These are phyloP conservation scores for Urocynchramus pylzowi DNA, from an alignment of 2,113 vertebrate genomes.

Conservation along the genomic window DNA sequence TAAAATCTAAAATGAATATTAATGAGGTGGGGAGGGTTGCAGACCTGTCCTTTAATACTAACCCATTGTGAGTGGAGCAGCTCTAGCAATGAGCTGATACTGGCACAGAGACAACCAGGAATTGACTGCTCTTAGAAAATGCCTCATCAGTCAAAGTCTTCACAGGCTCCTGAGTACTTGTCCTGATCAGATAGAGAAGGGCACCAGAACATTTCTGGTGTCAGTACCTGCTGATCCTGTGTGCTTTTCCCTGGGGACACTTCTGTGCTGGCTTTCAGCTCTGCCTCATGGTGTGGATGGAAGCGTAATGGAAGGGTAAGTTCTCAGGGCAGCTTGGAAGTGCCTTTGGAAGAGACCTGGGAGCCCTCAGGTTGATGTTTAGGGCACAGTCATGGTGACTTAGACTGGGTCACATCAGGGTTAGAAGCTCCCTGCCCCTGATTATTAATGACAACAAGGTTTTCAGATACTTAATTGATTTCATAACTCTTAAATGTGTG, in stretches of 20 bases:
- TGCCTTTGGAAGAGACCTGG: not conserved
- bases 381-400: not conserved
- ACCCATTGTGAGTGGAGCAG: constrained; percentile 38
- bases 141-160: not conserved
- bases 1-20: constrained; percentile 45
- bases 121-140: not conserved
- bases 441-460: not conserved
- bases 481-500: not conserved
- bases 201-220: not conserved
- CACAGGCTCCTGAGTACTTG: not conserved
- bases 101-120: not conserved
- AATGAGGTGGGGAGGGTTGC: constrained; percentile 28
- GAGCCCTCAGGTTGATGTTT: not conserved
- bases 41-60: constrained; percentile 58
- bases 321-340: not conserved
- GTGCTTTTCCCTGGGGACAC: not conserved
- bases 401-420: not conserved
- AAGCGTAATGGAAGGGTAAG: constrained; percentile 64
- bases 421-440: not conserved
- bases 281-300: constrained; percentile 44
- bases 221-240: not conserved
- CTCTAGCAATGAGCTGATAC: constrained; percentile 26
- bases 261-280: constrained; percentile 28
- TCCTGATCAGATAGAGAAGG: not conserved
- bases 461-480: not conserved